Evolutionary conservation across 2,888 invertebrate genomes (phyloP), one percentile per base, ranked within the genome.

Genomic region (Ephialtes manifestator): DNA sequence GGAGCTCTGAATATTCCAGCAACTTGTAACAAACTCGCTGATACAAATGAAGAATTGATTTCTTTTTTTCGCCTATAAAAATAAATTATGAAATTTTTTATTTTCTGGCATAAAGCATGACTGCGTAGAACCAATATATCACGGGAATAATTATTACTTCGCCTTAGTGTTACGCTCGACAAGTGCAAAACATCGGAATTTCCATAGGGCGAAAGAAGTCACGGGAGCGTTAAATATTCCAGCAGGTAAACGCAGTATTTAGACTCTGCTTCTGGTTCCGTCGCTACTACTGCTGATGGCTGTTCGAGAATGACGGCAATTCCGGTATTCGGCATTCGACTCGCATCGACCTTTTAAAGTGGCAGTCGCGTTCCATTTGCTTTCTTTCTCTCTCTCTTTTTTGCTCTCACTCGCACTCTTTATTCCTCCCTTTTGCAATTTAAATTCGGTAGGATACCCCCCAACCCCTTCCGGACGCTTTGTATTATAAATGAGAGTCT

Each of bases 401-500:
- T 58, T 55, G 35, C 58, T 58, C 51, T 43, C 63, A 35, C 51
- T 85, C 46, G 28, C 58, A 70, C 76, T 88, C 85, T 86, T 86
- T 85, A 81, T 82, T 83, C 81, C 68, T 70, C 72, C 74, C 75
- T 84, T 89, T 85, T 86, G 88, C 86, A 89, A 88, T 88, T 88
- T 83, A 89, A 89, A 89, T 88, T 86, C 72, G 70, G 81, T 75
- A 81, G 85, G 79, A 79, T 85, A 71, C n/a, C 35, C 79, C 82
- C 79, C 74, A 71, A 65, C 58, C 79, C 74, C 68, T 72, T 71
- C 75, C 75, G 74, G 55, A 84, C 76, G 85, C 79, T 85, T 78
- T 87, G 86, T 87, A 86, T 87, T 88, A 86, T 88, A 88, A 88
- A 88, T 88, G 87, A 88, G 87, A 83, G 84, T 84, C 87, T 88